These are phyloP conservation scores for Eidolon dupreanum DNA, from an alignment of 2,797 vertebrate species.

Conservation along the genomic window DNA sequence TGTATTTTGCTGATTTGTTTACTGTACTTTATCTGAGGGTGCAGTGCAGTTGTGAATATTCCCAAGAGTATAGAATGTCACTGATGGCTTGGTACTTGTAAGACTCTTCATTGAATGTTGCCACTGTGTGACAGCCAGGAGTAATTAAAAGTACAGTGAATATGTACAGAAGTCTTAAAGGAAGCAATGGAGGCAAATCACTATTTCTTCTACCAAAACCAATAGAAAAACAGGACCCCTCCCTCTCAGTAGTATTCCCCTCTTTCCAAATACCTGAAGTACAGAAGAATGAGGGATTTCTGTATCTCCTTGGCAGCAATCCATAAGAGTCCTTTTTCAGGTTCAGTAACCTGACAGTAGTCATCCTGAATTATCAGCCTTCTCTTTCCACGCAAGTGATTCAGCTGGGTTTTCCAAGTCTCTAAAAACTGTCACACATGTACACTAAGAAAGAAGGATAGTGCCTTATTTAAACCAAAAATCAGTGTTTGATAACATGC, in stretches of 20 bases:
- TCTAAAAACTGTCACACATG: not conserved
- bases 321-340: not conserved
- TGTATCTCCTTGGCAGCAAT: not conserved
- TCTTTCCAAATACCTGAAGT: not conserved
- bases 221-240: not conserved
- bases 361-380: too few relatives aligned
- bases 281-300: not conserved
- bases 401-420: not conserved
- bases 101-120: not conserved
- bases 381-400: not conserved
- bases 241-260: not conserved
- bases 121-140: not conserved
- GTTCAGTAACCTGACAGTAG: not conserved
- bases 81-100: not conserved
- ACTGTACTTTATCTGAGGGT: not conserved
- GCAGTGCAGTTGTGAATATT: not conserved
- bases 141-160: conserved; percentile 32
- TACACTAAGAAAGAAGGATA: not conserved
- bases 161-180: not conserved
- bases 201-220: not conserved
- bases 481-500: not conserved
- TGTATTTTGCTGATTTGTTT: conserved; percentile 54
- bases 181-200: not conserved
- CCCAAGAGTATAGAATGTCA: conserved; percentile 26
- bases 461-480: not conserved